Evolutionary conservation across 1,140 invertebrate species (phyloP).

Genomic region (Drosophila setifemur): DNA sequence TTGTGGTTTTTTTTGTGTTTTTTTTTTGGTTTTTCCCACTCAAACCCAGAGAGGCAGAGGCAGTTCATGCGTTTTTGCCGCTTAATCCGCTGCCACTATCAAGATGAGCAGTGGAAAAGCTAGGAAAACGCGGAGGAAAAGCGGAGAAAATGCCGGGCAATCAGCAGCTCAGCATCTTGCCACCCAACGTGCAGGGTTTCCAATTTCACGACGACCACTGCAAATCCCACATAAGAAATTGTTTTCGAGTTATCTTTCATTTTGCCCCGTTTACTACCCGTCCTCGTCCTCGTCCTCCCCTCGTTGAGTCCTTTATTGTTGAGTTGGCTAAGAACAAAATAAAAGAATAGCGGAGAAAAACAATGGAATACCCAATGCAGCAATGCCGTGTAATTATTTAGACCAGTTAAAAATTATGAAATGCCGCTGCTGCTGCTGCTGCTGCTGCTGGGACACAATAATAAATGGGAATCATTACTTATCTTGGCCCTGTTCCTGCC

Average conservation of each 20-base stretch:
- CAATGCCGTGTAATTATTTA: constrained; percentile 30
- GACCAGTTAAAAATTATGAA: constrained; percentile 29
- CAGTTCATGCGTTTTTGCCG: constrained; percentile 59
- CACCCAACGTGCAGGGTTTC: constrained; percentile 43
- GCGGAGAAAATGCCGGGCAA: constrained; percentile 21
- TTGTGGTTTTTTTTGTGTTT: constrained; percentile 45
- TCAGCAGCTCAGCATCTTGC: constrained; percentile 43
- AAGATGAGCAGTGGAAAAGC: constrained; percentile 48
- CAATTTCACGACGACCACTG: constrained; percentile 59
- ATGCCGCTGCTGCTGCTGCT: neutral
- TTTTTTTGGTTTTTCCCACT: constrained; percentile 29
- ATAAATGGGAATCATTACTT: constrained; percentile 47
- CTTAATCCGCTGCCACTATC: constrained; percentile 76
- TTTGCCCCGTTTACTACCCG: constrained; percentile 32
- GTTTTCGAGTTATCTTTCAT: constrained; percentile 65
- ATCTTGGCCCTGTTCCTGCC: neutral
- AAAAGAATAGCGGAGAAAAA: neutral
- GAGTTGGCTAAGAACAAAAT: too few species aligned
- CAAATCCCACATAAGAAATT: constrained; percentile 76
- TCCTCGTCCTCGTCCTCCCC: too few species aligned
- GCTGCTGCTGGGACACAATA: neutral
- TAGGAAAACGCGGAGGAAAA: neutral
- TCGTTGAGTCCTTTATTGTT: constrained; percentile 8
- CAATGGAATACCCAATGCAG: too few species aligned
- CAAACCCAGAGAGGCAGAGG: constrained; percentile 11